A percentile compares a stretch with the other conserved stretches of the same genome.
Conservation (phyloP, 2,888 invertebrate genomes). For the Lepetodrilus schrolli region DNA sequence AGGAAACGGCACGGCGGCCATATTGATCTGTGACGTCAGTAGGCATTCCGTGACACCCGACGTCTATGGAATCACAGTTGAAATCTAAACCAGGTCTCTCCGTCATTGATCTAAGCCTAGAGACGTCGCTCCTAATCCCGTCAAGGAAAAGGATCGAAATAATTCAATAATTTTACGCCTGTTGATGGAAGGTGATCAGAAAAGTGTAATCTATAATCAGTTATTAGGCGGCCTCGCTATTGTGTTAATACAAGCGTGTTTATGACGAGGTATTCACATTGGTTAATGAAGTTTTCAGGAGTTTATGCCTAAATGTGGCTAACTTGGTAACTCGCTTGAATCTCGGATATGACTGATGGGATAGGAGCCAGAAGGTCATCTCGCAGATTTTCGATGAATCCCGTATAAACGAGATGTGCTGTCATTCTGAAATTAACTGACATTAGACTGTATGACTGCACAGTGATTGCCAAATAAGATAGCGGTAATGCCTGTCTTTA, state of each 20-base stretch:
- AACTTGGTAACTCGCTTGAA: slow-evolving; percentile 1
- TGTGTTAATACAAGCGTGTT: slow-evolving; percentile 10
- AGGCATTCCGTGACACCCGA: background rate
- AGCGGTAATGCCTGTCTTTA: background rate
- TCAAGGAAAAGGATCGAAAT: background rate
- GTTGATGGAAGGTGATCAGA: background rate
- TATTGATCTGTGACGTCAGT: slow-evolving; percentile 16
- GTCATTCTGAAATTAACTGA: background rate
- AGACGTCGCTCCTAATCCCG: background rate
- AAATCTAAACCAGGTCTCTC: background rate
- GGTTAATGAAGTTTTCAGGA: slow-evolving; percentile 12
- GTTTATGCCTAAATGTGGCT: slow-evolving; percentile 16
- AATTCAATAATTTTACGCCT: slow-evolving; percentile 3
- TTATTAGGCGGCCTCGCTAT: slow-evolving; percentile 7
- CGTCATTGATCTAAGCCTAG: background rate
- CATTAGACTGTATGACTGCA: background rate
- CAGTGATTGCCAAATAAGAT: background rate
- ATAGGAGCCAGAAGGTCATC: background rate
- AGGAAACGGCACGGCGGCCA: too few relatives aligned
- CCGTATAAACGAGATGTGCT: slow-evolving; percentile 19
- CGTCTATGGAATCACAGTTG: background rate
- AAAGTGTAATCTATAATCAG: background rate
- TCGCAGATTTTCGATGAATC: background rate
- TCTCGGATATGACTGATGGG: slow-evolving; percentile 1
- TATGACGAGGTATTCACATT: background rate